Evolutionary conservation across 1,140 invertebrate genomes (phyloP).

Genomic region (Papilio dardanus): DNA sequence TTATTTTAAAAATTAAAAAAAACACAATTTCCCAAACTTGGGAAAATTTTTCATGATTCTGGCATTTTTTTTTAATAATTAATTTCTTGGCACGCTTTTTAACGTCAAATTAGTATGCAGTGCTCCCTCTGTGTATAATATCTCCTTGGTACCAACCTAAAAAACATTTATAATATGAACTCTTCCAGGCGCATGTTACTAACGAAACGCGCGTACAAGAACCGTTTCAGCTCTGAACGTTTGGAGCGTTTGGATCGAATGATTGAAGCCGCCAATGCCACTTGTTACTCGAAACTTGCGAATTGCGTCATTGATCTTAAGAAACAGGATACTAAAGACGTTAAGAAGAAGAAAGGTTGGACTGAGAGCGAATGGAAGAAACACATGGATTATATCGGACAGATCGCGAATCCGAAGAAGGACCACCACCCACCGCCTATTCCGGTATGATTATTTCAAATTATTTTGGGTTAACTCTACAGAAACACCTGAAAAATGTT

Average conservation of each 20-base stretch:
- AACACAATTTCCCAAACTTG: no score
- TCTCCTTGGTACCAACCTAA: no score
- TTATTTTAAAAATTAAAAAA: no score
- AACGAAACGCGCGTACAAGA: constrained; percentile 63
- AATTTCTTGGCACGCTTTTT: no score
- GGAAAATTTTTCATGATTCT: no score
- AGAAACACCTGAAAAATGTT: neutral
- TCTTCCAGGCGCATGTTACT: constrained; percentile 67
- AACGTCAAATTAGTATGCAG: no score
- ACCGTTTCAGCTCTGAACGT: constrained; percentile 60
- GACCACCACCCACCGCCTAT: constrained; percentile 56
- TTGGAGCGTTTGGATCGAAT: constrained; percentile 67
- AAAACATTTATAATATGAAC: no score
- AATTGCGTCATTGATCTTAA: constrained; percentile 71
- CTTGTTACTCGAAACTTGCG: constrained; percentile 68
- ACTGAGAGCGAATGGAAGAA: constrained; percentile 75
- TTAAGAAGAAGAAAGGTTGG: constrained; percentile 71
- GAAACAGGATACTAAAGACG: constrained; percentile 64
- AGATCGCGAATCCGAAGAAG: constrained; percentile 62
- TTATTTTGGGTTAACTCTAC: neutral
- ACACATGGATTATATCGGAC: constrained; percentile 73
- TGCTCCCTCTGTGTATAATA: no score
- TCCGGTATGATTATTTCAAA: constrained; percentile 47
- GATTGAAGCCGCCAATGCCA: constrained; percentile 68
- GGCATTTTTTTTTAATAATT: no score